phyloP scores from a whole-genome alignment of 2,797 vertebrate species.

The Squalus acanthias region DNA sequence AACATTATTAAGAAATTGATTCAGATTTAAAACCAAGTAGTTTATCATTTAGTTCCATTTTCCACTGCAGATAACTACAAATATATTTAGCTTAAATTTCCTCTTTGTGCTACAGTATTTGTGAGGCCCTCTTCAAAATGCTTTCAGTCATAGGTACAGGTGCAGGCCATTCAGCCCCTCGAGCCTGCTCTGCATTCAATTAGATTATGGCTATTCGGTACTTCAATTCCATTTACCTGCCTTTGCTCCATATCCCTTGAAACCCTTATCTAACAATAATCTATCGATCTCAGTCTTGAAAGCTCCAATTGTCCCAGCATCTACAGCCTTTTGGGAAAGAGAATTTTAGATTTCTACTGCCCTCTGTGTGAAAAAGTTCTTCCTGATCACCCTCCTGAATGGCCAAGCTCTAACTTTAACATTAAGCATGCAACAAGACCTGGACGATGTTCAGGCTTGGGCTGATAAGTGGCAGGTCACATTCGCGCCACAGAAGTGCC shows the following conservation, averaged over 20 bases:
- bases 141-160: not conserved
- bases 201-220: not conserved
- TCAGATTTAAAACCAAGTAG: not conserved
- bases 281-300: not conserved
- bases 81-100: not conserved
- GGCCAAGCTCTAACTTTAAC: not conserved
- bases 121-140: not conserved
- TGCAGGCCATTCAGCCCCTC: not conserved
- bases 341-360: not conserved
- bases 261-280: not conserved
- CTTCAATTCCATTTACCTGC: not conserved
- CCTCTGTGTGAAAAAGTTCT: not conserved
- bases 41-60: not conserved
- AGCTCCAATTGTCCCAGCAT: not conserved
- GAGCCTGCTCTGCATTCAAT: not conserved
- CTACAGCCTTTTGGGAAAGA: not conserved
- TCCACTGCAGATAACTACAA: not conserved
- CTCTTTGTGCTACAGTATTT: not conserved
- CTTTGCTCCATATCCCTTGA: not conserved
- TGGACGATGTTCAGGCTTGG: too few species aligned
- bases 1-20: conserved; percentile 12
- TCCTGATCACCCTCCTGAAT: not conserved
- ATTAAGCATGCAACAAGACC: too few species aligned
- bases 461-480: too few species aligned
- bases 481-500: too few species aligned